phyloP scores from a whole-genome alignment of 2,888 invertebrate genomes.

The Phaedon cochleariae region DNA sequence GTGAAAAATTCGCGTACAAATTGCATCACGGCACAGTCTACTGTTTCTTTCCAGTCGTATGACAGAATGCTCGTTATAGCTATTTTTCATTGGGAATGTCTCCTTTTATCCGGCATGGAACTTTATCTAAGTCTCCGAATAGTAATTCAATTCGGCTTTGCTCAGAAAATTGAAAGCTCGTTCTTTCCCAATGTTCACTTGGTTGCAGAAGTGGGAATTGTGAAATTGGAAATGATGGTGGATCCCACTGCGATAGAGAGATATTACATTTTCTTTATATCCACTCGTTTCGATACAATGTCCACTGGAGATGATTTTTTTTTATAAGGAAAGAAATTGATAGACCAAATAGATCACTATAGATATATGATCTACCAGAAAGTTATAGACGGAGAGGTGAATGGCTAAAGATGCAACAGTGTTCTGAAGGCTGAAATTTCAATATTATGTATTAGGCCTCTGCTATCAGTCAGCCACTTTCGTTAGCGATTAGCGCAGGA shows the following conservation, averaged over 20 bases:
- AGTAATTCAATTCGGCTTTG: slow-evolving; percentile 17
- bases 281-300: not conserved
- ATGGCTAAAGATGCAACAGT: too few species aligned
- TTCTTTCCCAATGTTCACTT: not conserved
- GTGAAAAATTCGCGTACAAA: slow-evolving; percentile 15
- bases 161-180: slow-evolving; percentile 6
- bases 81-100: slow-evolving; percentile 9
- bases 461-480: too few species aligned
- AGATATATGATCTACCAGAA: too few species aligned
- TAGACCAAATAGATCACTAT: too few species aligned
- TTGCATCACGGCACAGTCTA: slow-evolving; percentile 10
- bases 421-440: too few species aligned
- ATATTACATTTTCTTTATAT: not conserved
- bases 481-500: too few species aligned
- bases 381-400: too few species aligned
- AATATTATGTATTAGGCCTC: too few species aligned
- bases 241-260: not conserved
- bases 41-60: slow-evolving; percentile 4
- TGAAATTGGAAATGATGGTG: not conserved
- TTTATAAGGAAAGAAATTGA: too few species aligned
- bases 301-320: too few species aligned
- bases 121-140: slow-evolving; percentile 7
- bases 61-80: slow-evolving; percentile 9
- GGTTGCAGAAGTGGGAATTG: not conserved
- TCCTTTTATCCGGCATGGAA: slow-evolving; percentile 7